Conservation (phyloP, 1,140 invertebrate genomes). For the Trigoniulus corallinus region DNA sequence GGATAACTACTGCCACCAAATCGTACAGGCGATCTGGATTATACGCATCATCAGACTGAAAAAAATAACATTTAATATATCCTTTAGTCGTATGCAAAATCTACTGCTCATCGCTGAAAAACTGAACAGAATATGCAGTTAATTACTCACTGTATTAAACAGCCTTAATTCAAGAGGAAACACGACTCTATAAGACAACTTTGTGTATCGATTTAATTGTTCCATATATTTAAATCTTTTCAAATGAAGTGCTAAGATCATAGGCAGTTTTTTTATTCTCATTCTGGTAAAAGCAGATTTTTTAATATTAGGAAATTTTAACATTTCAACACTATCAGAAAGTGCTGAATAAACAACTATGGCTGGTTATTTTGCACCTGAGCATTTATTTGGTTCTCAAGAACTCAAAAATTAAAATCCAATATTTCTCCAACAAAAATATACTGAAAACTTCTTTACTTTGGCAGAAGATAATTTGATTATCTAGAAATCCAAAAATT, state of each 20-base stretch:
- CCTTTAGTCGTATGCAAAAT: background rate
- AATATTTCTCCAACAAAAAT: no score
- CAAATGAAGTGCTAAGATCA: constrained; percentile 91
- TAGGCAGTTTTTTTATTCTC: constrained; percentile 94
- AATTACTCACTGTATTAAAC: constrained; percentile 89
- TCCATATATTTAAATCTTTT: constrained; percentile 99
- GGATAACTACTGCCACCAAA: constrained; percentile 95
- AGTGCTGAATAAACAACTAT: no score
- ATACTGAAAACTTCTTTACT: no score
- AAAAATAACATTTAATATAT: constrained; percentile 17
- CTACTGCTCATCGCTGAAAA: background rate
- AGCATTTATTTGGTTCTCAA: no score
- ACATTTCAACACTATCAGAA: no score
- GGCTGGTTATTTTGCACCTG: no score
- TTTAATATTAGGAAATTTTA: no score
- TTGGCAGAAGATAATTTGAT: no score
- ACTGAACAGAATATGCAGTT: no score
- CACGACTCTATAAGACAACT: constrained; percentile 95
- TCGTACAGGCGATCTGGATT: constrained; percentile 96
- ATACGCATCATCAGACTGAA: constrained; percentile 87
- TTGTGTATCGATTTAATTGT: constrained; percentile 94
- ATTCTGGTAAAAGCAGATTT: constrained; percentile 38
- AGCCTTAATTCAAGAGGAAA: constrained; percentile 94
- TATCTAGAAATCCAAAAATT: no score
- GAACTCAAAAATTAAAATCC: no score